Percentiles rank a stretch among this genome's conserved stretches.
These are phyloP conservation scores for Microtus pennsylvanicus DNA, from an alignment of 2,113 vertebrate genomes.

Conservation along the genomic window DNA sequence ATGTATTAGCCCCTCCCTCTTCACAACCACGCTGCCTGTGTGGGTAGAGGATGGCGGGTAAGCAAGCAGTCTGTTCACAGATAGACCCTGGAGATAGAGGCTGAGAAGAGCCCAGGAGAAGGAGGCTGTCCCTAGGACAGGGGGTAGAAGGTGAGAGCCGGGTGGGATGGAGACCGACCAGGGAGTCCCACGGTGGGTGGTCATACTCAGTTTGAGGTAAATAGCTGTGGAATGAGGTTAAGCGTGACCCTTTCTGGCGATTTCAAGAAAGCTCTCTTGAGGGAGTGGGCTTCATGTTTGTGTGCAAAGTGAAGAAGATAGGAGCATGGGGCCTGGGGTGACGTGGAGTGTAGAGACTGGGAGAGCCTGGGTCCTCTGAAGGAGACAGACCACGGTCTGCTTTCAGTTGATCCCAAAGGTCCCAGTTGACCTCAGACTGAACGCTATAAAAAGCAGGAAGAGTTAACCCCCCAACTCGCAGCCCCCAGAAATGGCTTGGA, in stretches of 20 bases:
- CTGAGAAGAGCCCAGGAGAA: neutral
- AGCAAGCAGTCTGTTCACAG: neutral
- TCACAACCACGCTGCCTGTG: neutral
- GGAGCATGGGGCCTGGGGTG: neutral
- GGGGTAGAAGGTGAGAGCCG: neutral
- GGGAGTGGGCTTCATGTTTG: neutral
- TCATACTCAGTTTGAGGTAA: neutral
- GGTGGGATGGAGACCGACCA: neutral
- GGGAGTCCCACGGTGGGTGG: neutral
- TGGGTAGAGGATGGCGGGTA: neutral
- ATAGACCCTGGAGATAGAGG: neutral
- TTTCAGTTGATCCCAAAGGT: neutral
- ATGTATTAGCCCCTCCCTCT: neutral
- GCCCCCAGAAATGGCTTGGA: neutral
- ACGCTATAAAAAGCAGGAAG: neutral
- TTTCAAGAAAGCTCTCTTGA: neutral
- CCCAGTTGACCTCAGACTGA: neutral
- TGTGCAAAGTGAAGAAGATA: neutral
- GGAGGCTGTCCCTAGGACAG: neutral
- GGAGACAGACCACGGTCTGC: neutral
- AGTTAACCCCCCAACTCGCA: neutral
- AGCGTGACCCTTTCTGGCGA: neutral
- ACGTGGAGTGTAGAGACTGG: neutral
- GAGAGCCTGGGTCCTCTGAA: accelerated
- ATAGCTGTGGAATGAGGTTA: neutral